These are phyloP conservation scores for Caenorhabditis uteleia DNA, from an alignment of 2,888 invertebrate genomes.

Conservation along the genomic window DNA sequence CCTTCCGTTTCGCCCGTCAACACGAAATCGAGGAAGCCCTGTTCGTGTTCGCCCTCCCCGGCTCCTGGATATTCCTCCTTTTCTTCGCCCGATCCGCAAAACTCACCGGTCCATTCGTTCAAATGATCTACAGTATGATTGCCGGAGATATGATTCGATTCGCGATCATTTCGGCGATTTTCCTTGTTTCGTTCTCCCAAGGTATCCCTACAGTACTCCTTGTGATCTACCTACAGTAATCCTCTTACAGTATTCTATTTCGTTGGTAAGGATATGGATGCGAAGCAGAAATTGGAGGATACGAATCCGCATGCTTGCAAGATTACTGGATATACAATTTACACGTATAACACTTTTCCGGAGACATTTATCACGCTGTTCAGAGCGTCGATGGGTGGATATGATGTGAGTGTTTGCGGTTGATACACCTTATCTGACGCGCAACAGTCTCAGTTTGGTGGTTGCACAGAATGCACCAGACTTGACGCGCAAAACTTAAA, in stretches of 20 bases:
- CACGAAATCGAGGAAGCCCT: conserved; percentile 86
- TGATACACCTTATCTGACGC: too few relatives aligned
- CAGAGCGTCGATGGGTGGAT: conserved; percentile 95
- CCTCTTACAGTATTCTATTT: conserved; percentile 76
- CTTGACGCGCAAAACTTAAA: not conserved
- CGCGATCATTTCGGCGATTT: conserved; percentile 92
- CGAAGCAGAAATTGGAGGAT: conserved; percentile 60
- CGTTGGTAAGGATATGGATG: conserved; percentile 81
- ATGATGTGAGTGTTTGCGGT: conserved; percentile 83
- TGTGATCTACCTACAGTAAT: not conserved
- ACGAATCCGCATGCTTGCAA: conserved; percentile 57
- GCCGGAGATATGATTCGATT: conserved; percentile 98
- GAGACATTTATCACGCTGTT: conserved; percentile 97
- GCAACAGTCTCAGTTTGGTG: not conserved
- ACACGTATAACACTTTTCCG: conserved; percentile 78
- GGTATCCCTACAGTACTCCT: conserved; percentile 74
- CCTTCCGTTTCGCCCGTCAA: conserved; percentile 47
- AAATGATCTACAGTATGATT: conserved; percentile 99
- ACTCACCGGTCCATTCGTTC: conserved; percentile 96
- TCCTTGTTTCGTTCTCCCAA: conserved; percentile 93
- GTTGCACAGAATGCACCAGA: too few relatives aligned
- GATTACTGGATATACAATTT: conserved; percentile 68
- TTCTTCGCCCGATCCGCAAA: conserved; percentile 87
- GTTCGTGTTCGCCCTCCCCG: conserved; percentile 88
- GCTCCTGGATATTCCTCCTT: conserved; percentile 95